Conservation (phyloP, 2,113 vertebrate species). For the Mola mola region DNA sequence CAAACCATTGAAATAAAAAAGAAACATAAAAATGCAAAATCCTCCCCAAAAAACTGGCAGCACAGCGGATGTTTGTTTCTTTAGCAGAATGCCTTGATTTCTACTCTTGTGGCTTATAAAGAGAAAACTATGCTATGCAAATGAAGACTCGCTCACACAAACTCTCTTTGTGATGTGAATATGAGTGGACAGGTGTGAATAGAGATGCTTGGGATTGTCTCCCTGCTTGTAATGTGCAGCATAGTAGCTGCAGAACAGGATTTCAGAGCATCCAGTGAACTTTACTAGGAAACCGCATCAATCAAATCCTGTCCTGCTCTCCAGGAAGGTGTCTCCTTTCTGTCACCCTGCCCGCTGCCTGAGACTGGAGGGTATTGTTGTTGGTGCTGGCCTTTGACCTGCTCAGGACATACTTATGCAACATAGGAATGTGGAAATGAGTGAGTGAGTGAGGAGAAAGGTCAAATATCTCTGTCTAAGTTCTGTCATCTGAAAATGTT, state of each 20-base stretch:
- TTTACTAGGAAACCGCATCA: constrained; percentile 60
- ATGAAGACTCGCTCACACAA: constrained; percentile 42
- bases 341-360: constrained; percentile 15
- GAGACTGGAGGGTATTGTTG: constrained; percentile 26
- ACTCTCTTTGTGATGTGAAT: constrained; percentile 62
- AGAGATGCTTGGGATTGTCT: constrained; percentile 64
- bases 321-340: constrained; percentile 63
- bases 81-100: constrained; percentile 17
- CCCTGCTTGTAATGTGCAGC: constrained; percentile 28
- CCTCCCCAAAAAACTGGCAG: neutral
- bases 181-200: constrained; percentile 71
- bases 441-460: constrained; percentile 1
- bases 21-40: constrained; percentile 1
- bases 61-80: neutral
- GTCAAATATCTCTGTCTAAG: neutral
- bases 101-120: constrained; percentile 20
- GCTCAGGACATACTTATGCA: constrained; percentile 30
- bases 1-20: neutral
- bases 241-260: constrained; percentile 64
- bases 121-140: constrained; percentile 36
- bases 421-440: constrained; percentile 40
- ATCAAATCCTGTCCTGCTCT: constrained; percentile 36
- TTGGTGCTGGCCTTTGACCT: constrained; percentile 58
- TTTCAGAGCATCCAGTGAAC: constrained; percentile 53
- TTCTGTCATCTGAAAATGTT: constrained; percentile 20